A percentile compares a stretch with the other conserved stretches of the same genome.
Evolutionary conservation across 2,797 vertebrate genomes (phyloP).

Genomic region (Hafferia zeledoni): DNA sequence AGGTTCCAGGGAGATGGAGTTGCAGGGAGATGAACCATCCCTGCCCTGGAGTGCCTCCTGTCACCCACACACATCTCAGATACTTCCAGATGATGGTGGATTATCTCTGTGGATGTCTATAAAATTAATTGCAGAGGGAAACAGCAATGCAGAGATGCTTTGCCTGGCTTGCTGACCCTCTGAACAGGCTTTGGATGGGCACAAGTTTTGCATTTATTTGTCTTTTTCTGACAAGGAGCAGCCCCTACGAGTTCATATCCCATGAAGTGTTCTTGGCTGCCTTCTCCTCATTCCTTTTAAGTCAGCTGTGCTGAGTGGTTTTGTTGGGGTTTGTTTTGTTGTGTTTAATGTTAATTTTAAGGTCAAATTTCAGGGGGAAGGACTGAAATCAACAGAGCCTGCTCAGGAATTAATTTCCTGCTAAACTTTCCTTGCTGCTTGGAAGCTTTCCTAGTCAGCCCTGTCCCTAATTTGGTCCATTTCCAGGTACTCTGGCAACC

Average conservation of each 20-base stretch:
- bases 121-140: neutral
- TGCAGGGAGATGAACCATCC: neutral
- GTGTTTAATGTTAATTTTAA: neutral
- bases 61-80: neutral
- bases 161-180: neutral
- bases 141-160: neutral
- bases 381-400: neutral
- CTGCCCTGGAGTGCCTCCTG: neutral
- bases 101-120: neutral
- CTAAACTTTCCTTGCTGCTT: constrained; percentile 9
- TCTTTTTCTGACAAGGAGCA: neutral
- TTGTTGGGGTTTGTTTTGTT: neutral
- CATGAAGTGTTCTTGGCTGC: neutral
- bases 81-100: neutral
- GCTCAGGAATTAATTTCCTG: constrained; percentile 43
- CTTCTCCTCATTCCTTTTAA: neutral
- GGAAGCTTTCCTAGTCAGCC: neutral
- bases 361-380: constrained; percentile 9
- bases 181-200: neutral
- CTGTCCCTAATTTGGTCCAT: neutral
- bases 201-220: neutral
- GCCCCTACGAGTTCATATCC: neutral
- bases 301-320: neutral
- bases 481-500: constrained; percentile 22
- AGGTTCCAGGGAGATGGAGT: neutral